Conservation (phyloP, 2,888 invertebrate genomes). For the Altica lythri region DNA sequence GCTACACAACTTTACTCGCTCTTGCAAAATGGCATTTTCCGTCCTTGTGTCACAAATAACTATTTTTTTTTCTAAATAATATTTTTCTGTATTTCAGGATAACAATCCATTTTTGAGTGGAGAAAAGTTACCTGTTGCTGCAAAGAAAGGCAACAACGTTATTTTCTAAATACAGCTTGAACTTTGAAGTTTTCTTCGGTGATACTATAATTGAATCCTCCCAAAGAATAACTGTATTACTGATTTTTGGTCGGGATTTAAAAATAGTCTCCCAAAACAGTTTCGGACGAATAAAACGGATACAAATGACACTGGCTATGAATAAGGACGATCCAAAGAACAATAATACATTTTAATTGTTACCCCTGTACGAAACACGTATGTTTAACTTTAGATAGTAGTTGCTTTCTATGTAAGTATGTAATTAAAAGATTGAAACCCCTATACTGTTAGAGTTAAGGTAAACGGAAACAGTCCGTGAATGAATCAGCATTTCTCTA, state of each 20-base stretch:
- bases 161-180: constrained; percentile 50
- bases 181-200: constrained; percentile 30
- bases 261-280: constrained; percentile 7
- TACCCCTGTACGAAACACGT: constrained; percentile 30
- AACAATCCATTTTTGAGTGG: constrained; percentile 83
- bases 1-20: too few species aligned
- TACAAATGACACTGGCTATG: constrained; percentile 43
- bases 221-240: too few species aligned
- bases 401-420: constrained; percentile 44
- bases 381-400: constrained; percentile 40
- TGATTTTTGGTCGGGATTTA: neutral
- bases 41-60: too few species aligned
- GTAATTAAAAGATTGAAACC: constrained; percentile 42
- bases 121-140: constrained; percentile 86
- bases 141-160: constrained; percentile 87
- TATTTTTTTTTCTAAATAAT: too few species aligned
- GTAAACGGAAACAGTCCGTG: constrained; percentile 29
- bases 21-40: too few species aligned
- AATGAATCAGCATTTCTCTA: constrained; percentile 42
- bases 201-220: too few species aligned
- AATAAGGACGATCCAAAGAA: constrained; percentile 39
- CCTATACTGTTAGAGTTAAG: constrained; percentile 54
- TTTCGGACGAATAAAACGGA: constrained; percentile 15
- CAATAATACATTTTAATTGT: constrained; percentile 36
- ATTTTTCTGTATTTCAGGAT: constrained; percentile 27